Percentiles rank a stretch among this genome's conserved stretches.
These are phyloP conservation scores for Lates japonicus DNA, from an alignment of 2,797 vertebrate species.

Conservation along the genomic window DNA sequence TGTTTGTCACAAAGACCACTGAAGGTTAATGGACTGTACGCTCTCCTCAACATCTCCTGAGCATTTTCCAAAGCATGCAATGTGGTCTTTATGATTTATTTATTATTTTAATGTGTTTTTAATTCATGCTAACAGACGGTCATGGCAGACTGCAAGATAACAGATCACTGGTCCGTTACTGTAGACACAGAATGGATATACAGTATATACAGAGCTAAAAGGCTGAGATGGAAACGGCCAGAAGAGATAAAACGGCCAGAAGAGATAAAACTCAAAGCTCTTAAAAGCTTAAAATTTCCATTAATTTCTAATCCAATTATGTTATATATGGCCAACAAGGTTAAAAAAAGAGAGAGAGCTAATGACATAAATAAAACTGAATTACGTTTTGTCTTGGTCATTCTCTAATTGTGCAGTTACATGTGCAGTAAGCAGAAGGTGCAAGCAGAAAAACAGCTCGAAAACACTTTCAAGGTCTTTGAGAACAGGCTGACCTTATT, in stretches of 20 bases:
- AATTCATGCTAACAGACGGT: neutral
- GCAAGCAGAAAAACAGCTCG: no score
- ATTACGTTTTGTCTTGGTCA: no score
- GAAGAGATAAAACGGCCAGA: neutral
- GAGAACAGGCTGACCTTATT: neutral
- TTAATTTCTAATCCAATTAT: neutral
- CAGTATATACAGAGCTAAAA: neutral
- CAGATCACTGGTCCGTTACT: neutral
- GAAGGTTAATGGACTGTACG: constrained; percentile 17
- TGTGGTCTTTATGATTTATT: neutral
- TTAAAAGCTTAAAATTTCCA: neutral
- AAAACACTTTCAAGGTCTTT: neutral
- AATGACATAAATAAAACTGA: no score
- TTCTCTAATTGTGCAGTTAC: no score
- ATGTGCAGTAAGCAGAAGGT: no score
- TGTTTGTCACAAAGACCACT: constrained; percentile 18
- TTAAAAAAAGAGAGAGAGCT: no score
- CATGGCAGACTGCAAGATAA: neutral
- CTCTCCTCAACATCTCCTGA: neutral
- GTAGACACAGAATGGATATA: neutral
- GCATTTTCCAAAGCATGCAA: neutral
- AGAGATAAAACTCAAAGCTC: no score
- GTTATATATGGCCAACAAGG: neutral
- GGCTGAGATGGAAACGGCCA: neutral
- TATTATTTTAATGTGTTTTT: neutral